Evolutionary conservation across 2,888 invertebrate species (phyloP).

Genomic region (Dastarcus helophoroides): DNA sequence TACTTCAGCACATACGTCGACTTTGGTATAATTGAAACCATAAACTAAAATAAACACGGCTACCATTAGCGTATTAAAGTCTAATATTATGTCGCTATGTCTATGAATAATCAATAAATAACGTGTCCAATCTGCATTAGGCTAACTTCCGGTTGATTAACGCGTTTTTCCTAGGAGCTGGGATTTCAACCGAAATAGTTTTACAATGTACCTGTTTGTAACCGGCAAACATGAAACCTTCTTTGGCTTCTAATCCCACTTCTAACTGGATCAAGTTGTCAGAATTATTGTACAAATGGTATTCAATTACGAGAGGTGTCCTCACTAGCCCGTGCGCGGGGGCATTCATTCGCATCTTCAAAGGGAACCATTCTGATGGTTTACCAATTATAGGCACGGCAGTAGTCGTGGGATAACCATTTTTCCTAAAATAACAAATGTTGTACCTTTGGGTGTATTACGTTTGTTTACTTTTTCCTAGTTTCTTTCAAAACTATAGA

Average conservation of each 20-base stretch:
- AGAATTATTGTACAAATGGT: slow-evolving; percentile 62
- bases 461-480: slow-evolving; percentile 5
- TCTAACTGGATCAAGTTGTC: slow-evolving; percentile 59
- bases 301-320: slow-evolving; percentile 57
- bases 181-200: too few relatives aligned
- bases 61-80: neutral
- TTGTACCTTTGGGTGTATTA: slow-evolving; percentile 2
- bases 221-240: slow-evolving; percentile 92
- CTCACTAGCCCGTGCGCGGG: slow-evolving; percentile 69
- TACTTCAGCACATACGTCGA: slow-evolving; percentile 53
- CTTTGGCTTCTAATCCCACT: slow-evolving; percentile 68
- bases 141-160: too few relatives aligned
- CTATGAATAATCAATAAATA: too few relatives aligned
- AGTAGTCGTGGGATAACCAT: slow-evolving; percentile 24
- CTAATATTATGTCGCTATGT: too few relatives aligned
- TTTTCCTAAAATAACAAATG: slow-evolving; percentile 19
- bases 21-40: slow-evolving; percentile 49
- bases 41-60: slow-evolving; percentile 29
- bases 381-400: slow-evolving; percentile 32
- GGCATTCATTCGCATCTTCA: slow-evolving; percentile 47
- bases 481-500: too few relatives aligned
- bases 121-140: too few relatives aligned
- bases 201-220: slow-evolving; percentile 67
- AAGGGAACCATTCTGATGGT: slow-evolving; percentile 49
- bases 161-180: too few relatives aligned